These are phyloP conservation scores for Allophyes oxyacanthae DNA, from an alignment of 2,888 invertebrate species.

Conservation along the genomic window DNA sequence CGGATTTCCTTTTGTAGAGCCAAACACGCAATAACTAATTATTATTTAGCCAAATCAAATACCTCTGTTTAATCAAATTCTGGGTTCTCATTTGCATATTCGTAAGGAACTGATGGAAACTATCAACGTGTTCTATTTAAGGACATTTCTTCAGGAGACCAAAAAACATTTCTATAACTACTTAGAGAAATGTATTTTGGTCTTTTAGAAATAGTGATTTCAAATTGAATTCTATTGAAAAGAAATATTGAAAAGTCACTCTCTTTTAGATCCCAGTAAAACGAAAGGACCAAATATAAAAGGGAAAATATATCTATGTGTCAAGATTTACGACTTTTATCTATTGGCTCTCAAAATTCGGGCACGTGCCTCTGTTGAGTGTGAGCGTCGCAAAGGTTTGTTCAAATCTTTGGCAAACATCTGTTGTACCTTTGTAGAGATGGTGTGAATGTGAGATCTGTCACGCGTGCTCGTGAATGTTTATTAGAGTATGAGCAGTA, in stretches of 20 bases:
- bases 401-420: constrained; percentile 18
- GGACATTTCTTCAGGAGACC: background rate
- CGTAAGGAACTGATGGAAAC: too few species aligned
- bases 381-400: constrained; percentile 30
- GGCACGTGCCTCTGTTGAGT: constrained; percentile 30
- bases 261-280: constrained; percentile 7
- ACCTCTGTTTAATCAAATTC: constrained; percentile 1
- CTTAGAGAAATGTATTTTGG: too few species aligned
- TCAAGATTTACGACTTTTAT: constrained; percentile 54
- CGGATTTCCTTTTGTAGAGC: constrained; percentile 26
- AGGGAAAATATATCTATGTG: constrained; percentile 39
- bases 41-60: constrained; percentile 1
- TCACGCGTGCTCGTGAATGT: constrained; percentile 40
- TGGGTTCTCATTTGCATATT: background rate
- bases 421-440: constrained; percentile 5
- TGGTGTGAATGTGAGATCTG: constrained; percentile 28
- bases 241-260: background rate
- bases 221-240: too few species aligned
- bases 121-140: background rate
- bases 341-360: constrained; percentile 51
- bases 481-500: constrained; percentile 41
- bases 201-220: too few species aligned
- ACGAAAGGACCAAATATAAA: constrained; percentile 24
- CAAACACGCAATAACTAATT: constrained; percentile 23
- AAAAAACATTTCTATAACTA: too few species aligned